Evolutionary conservation across 2,797 vertebrate genomes (phyloP).

Genomic region (Clamator glandarius): DNA sequence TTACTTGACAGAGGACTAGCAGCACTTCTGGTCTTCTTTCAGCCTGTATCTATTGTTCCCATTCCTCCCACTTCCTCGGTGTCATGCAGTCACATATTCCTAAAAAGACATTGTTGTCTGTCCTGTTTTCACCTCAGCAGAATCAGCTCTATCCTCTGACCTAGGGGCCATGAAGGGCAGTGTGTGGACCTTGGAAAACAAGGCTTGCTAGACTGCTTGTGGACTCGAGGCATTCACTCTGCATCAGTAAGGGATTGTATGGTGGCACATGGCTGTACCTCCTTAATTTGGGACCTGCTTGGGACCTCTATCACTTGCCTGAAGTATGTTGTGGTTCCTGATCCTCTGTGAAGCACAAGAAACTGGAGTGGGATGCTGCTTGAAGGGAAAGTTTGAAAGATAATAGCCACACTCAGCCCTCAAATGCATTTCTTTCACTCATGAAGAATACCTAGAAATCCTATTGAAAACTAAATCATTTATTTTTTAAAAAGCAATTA

Average conservation of each 20-base stretch:
- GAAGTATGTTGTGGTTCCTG: neutral
- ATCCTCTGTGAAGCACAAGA: neutral
- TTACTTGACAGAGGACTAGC: neutral
- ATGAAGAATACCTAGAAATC: neutral
- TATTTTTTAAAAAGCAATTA: neutral
- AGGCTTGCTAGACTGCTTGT: neutral
- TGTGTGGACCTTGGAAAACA: neutral
- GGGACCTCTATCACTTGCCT: neutral
- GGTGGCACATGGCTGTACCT: neutral
- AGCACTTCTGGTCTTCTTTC: neutral
- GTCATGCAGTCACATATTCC: neutral
- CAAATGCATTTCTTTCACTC: neutral
- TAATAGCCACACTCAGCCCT: neutral
- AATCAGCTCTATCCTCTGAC: neutral
- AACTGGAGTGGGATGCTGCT: neutral
- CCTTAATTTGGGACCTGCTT: neutral
- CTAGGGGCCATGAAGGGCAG: neutral
- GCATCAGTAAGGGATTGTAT: neutral
- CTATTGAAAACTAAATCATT: neutral
- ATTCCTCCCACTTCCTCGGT: neutral
- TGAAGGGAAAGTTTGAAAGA: neutral
- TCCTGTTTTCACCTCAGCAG: neutral
- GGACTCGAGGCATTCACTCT: neutral
- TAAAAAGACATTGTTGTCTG: neutral
- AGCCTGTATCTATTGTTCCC: neutral